phyloP scores from a whole-genome alignment of 2,113 vertebrate genomes.

The Siphamia tubifer region DNA sequence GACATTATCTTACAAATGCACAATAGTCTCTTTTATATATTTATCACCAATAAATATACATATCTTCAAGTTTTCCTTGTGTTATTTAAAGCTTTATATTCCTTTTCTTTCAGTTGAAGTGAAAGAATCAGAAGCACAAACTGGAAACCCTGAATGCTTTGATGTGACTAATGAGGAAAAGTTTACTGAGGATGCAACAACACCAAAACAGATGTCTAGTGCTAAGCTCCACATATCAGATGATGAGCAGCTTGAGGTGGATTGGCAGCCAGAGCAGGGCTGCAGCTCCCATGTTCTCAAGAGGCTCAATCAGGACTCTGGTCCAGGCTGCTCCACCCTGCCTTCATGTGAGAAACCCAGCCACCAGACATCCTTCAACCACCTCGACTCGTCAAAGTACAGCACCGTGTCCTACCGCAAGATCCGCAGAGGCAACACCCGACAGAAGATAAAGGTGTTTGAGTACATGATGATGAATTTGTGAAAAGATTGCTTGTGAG shows the following conservation, averaged over 20 bases:
- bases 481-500: slow-evolving; percentile 37
- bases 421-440: slow-evolving; percentile 93
- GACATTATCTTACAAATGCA: background rate
- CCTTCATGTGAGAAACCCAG: slow-evolving; percentile 54
- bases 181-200: background rate
- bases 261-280: slow-evolving; percentile 35
- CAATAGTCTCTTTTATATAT: background rate
- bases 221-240: slow-evolving; percentile 1
- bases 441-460: slow-evolving; percentile 91
- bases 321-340: slow-evolving; percentile 59
- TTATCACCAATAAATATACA: too few relatives aligned
- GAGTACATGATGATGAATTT: slow-evolving; percentile 88
- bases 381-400: slow-evolving; percentile 85
- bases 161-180: background rate
- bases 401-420: slow-evolving; percentile 93
- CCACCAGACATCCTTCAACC: slow-evolving; percentile 78
- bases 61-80: too few relatives aligned
- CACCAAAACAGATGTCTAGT: background rate
- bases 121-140: slow-evolving; percentile 10
- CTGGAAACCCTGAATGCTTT: background rate
- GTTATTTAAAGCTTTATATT: background rate
- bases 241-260: slow-evolving; percentile 1
- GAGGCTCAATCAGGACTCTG: slow-evolving; percentile 29
- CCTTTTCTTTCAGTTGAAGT: slow-evolving; percentile 1
- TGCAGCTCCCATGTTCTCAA: background rate